These are phyloP conservation scores for Saxidomus purpurata DNA, from an alignment of 1,140 invertebrate species.

Conservation along the genomic window DNA sequence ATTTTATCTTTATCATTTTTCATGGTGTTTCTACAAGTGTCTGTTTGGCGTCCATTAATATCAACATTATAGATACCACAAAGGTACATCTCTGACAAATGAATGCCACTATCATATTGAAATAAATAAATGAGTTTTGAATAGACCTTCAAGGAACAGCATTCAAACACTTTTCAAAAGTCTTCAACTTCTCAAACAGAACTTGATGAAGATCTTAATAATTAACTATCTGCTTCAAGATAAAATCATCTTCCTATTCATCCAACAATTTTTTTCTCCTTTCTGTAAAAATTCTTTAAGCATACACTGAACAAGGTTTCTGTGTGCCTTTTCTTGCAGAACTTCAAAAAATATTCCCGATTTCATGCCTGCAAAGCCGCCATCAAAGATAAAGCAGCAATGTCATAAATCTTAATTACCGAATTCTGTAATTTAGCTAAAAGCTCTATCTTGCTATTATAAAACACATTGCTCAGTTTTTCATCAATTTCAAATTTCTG, in stretches of 20 bases:
- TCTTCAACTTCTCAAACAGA: not conserved
- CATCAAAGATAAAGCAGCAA: not conserved
- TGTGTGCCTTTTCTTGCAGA: no score
- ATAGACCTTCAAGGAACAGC: not conserved
- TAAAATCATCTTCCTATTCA: no score
- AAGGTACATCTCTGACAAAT: not conserved
- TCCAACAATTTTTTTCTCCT: no score
- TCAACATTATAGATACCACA: not conserved
- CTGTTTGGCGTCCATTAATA: not conserved
- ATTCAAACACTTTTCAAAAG: not conserved
- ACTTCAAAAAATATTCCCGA: no score
- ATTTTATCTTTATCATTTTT: not conserved
- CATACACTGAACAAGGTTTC: no score
- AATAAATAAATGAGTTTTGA: not conserved
- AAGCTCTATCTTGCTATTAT: not conserved
- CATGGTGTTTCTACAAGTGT: not conserved
- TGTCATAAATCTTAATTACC: not conserved
- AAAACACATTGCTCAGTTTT: not conserved
- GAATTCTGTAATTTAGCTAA: not conserved
- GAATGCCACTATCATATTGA: not conserved
- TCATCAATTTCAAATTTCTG: slow-evolving; percentile 13
- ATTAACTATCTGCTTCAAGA: no score
- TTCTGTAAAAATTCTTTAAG: no score
- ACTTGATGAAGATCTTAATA: not conserved
- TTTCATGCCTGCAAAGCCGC: not conserved